Percentiles rank a stretch among this genome's conserved stretches.
phyloP scores from a whole-genome alignment of 1,140 invertebrate genomes.

The Nilaparvata lugens region DNA sequence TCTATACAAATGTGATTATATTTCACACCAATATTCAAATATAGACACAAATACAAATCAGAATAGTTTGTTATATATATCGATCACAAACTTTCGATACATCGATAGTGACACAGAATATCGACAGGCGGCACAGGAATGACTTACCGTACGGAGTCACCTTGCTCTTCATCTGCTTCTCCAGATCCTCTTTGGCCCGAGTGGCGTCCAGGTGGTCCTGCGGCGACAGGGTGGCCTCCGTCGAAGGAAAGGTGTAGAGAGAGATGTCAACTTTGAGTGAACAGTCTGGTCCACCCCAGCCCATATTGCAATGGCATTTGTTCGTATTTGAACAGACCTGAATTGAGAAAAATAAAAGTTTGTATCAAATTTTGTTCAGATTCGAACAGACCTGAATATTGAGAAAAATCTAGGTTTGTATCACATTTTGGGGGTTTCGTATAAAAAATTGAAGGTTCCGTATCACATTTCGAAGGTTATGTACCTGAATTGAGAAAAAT shows the following conservation, averaged over 20 bases:
- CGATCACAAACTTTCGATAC: too few relatives aligned
- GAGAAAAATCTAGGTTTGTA: too few relatives aligned
- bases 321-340: constrained; percentile 91
- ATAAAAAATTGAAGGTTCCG: too few relatives aligned
- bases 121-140: too few relatives aligned
- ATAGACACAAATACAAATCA: too few relatives aligned
- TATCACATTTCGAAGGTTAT: too few relatives aligned
- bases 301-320: constrained; percentile 80
- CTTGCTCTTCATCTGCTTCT: constrained; percentile 69
- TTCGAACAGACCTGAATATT: not conserved
- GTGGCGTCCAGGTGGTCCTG: constrained; percentile 35
- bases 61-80: too few relatives aligned
- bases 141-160: constrained; percentile 81
- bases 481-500: too few relatives aligned
- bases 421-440: too few relatives aligned
- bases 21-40: too few relatives aligned
- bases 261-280: constrained; percentile 61
- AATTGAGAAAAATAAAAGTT: constrained; percentile 19
- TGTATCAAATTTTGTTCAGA: not conserved
- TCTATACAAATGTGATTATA: too few relatives aligned
- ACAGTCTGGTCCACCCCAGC: constrained; percentile 86
- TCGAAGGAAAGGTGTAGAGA: constrained; percentile 35
- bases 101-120: too few relatives aligned
- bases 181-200: constrained; percentile 36
- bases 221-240: constrained; percentile 37